A percentile compares a stretch with the other conserved stretches of the same genome.
phyloP scores from a whole-genome alignment of 2,888 invertebrate genomes.

The Galeopsomyia nigrocyanea region DNA sequence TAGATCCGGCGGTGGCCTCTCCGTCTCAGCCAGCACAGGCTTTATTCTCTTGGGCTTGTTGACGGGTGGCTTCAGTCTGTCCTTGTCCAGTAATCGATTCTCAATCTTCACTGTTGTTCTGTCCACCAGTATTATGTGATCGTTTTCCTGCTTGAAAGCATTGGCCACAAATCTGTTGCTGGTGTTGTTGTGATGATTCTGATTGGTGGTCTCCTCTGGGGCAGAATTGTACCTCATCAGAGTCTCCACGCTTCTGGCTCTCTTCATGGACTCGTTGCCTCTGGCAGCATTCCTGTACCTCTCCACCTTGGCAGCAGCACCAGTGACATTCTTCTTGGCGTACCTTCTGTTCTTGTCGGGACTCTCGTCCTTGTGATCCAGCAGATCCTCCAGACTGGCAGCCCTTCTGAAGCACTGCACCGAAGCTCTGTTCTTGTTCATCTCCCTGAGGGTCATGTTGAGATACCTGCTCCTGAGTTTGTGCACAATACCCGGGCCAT shows the following conservation, averaged over 20 bases:
- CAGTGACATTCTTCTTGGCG: conserved; percentile 53
- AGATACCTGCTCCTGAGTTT: conserved; percentile 89
- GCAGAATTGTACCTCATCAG: conserved; percentile 76
- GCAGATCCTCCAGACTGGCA: conserved; percentile 86
- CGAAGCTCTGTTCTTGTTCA: conserved; percentile 75
- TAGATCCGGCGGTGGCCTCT: conserved; percentile 89
- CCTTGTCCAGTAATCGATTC: conserved; percentile 61
- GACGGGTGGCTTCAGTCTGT: conserved; percentile 67
- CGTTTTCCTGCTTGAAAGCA: conserved; percentile 65
- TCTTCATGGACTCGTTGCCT: conserved; percentile 79
- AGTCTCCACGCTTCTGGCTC: conserved; percentile 89
- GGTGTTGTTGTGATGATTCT: conserved; percentile 27
- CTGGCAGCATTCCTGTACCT: conserved; percentile 72
- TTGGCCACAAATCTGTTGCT: conserved; percentile 33
- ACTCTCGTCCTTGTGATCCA: conserved; percentile 75
- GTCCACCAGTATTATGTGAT: conserved; percentile 70
- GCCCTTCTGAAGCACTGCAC: conserved; percentile 82
- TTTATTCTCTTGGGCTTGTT: conserved; percentile 75
- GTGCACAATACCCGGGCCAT: conserved; percentile 93
- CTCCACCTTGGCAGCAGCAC: conserved; percentile 57
- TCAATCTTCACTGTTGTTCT: conserved; percentile 64
- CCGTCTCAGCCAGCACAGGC: conserved; percentile 79
- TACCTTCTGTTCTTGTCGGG: conserved; percentile 58
- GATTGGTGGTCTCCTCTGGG: conserved; percentile 38
- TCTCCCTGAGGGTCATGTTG: conserved; percentile 85